A percentile compares a stretch with the other conserved stretches of the same genome.
These are phyloP conservation scores for Oscheius sp. DNA, from an alignment of 2,888 invertebrate species.

Conservation along the genomic window DNA sequence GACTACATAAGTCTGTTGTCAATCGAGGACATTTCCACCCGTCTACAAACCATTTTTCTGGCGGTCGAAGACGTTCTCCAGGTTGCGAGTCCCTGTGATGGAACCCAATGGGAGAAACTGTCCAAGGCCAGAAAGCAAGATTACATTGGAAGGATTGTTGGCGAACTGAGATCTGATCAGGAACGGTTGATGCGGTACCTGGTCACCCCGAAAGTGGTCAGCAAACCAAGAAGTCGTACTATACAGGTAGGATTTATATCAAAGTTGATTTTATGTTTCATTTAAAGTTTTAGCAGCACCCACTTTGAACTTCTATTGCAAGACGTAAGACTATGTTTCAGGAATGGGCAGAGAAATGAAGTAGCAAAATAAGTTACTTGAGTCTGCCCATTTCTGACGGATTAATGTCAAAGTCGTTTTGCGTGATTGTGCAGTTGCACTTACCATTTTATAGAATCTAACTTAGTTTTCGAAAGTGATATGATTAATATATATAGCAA, in stretches of 20 bases:
- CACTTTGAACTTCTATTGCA: no score
- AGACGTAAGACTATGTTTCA: no score
- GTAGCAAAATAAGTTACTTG: no score
- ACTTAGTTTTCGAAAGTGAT: no score
- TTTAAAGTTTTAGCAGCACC: conserved; percentile 1
- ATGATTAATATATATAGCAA: no score
- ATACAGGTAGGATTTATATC: not conserved
- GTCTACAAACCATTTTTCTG: conserved; percentile 40
- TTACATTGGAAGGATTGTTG: conserved; percentile 28
- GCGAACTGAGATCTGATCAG: no score
- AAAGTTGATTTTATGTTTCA: not conserved
- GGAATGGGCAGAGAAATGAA: no score
- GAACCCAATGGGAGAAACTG: conserved; percentile 43
- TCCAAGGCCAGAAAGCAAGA: conserved; percentile 30
- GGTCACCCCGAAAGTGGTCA: no score
- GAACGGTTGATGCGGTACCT: conserved; percentile 1
- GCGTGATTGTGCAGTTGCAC: no score
- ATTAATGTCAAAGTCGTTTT: no score
- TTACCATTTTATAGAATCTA: no score
- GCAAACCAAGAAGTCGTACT: not conserved
- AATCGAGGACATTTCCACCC: conserved; percentile 33
- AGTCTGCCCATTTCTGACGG: no score
- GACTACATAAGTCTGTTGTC: conserved; percentile 38
- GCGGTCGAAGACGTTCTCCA: conserved; percentile 40
- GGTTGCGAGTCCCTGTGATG: conserved; percentile 46